Conservation (phyloP, 2,797 vertebrate genomes). For the Limosa lapponica region DNA sequence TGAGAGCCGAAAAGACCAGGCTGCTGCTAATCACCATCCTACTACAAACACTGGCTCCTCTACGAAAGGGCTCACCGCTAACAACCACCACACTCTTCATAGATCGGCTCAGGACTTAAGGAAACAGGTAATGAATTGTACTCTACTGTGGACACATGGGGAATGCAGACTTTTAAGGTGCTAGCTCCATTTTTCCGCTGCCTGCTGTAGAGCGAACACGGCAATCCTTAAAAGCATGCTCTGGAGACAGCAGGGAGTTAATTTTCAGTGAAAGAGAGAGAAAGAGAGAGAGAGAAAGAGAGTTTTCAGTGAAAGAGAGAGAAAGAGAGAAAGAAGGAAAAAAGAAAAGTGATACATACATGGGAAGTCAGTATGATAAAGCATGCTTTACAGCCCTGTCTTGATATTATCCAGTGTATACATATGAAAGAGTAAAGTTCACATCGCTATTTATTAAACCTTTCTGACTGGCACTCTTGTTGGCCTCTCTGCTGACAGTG, state of each 20-base stretch:
- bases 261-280: background rate
- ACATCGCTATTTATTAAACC: background rate
- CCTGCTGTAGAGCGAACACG: fast-evolving
- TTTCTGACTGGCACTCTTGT: background rate
- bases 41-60: conserved; percentile 80
- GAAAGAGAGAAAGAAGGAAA: background rate
- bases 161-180: background rate
- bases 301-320: background rate
- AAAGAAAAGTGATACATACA: background rate
- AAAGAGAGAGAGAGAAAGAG: background rate
- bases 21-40: conserved; percentile 76
- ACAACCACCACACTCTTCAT: conserved; percentile 85
- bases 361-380: background rate
- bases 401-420: background rate
- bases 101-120: conserved; percentile 93
- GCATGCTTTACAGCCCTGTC: background rate
- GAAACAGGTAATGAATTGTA: conserved; percentile 87
- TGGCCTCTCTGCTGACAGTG: background rate
- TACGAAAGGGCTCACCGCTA: conserved; percentile 82
- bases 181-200: background rate
- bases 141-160: background rate
- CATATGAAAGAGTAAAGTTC: background rate
- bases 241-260: background rate
- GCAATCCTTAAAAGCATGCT: background rate
- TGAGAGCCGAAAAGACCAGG: conserved; percentile 86